Conservation (phyloP, 2,113 vertebrate species). For the Tachuris rubrigastra region DNA sequence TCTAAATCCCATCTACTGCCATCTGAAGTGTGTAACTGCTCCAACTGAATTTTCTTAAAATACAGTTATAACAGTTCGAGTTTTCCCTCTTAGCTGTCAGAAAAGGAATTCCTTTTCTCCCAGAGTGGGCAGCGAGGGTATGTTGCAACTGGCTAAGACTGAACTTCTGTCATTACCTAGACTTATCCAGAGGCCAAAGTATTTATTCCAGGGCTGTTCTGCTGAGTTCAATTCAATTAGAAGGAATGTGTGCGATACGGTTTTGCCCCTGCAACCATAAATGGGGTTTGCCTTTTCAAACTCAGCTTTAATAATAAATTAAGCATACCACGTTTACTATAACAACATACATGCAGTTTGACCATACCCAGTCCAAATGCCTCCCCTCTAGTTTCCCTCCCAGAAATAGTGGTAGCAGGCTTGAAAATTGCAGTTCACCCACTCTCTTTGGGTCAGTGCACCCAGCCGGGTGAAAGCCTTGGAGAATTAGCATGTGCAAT, state of each 20-base stretch:
- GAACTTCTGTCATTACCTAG: background rate
- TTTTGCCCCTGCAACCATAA: background rate
- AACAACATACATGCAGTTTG: background rate
- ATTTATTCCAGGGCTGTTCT: background rate
- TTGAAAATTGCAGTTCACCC: background rate
- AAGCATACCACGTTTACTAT: rapidly evolving
- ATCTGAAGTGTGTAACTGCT: background rate
- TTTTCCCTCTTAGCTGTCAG: background rate
- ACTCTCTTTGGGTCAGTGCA: background rate
- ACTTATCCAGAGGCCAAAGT: background rate
- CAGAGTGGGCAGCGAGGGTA: background rate
- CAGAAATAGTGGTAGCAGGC: background rate
- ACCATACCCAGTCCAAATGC: background rate
- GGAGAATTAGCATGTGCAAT: background rate
- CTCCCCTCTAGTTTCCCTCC: background rate
- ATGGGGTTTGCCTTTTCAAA: background rate
- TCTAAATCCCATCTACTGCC: background rate
- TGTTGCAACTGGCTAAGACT: background rate
- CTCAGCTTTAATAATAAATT: background rate
- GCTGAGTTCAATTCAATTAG: background rate
- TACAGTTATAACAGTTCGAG: background rate
- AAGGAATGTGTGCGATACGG: no score
- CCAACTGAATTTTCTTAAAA: background rate
- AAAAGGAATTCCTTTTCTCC: background rate
- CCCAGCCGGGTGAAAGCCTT: background rate